Evolutionary conservation across 2,113 vertebrate genomes (phyloP).

Genomic region (Rafetus swinhoei): DNA sequence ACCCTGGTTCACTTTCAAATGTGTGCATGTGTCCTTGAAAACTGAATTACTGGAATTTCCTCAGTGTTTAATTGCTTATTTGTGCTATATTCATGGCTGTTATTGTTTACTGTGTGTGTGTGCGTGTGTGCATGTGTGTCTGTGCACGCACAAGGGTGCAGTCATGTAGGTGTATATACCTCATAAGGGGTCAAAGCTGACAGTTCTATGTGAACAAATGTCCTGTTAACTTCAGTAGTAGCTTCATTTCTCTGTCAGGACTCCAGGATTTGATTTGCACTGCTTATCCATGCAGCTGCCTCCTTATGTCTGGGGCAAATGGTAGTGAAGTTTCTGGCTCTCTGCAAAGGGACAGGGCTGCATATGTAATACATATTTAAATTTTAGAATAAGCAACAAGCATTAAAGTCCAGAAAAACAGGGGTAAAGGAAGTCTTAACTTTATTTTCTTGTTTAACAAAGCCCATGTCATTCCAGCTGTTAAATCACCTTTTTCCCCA

Average conservation of each 20-base stretch:
- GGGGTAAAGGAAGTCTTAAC: constrained; percentile 50
- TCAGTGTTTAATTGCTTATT: not conserved
- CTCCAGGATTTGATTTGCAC: not conserved
- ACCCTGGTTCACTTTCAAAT: not conserved
- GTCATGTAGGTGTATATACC: not conserved
- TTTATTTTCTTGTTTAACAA: constrained; percentile 60
- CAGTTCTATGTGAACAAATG: not conserved
- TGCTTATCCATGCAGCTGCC: not conserved
- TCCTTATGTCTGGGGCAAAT: not conserved
- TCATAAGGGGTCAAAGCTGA: not conserved
- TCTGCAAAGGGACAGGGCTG: constrained; percentile 10
- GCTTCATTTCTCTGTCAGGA: not conserved
- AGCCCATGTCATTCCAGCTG: constrained; percentile 2
- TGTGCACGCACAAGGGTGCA: not conserved
- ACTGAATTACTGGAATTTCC: not conserved
- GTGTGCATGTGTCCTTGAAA: not conserved
- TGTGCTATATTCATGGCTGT: not conserved
- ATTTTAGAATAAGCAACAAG: constrained; percentile 45
- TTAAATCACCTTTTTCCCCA: constrained; percentile 86
- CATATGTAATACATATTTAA: not conserved
- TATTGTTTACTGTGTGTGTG: not conserved
- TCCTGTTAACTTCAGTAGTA: not conserved
- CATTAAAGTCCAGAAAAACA: constrained; percentile 52
- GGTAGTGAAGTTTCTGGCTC: constrained; percentile 3
- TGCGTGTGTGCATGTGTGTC: not conserved